phyloP scores from a whole-genome alignment of 2,113 vertebrate genomes.

The Centropus unirufus region DNA sequence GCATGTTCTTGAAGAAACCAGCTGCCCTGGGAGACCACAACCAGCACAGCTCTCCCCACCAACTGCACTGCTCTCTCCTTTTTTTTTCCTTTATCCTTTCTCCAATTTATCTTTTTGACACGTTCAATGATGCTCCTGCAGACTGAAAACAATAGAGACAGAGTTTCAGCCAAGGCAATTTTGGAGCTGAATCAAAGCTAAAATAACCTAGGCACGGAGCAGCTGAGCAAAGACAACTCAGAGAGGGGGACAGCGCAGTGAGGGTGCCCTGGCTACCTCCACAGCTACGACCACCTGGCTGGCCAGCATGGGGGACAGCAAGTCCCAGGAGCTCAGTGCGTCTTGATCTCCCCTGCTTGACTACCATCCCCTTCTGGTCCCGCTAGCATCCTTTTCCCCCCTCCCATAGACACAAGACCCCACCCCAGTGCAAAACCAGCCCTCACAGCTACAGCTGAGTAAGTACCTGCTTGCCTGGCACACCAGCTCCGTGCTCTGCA shows the following conservation, averaged over 20 bases:
- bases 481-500: not conserved
- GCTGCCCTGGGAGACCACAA: not conserved
- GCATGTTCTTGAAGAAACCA: not conserved
- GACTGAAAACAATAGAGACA: slow-evolving; percentile 47
- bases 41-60: not conserved
- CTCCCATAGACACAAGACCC: not conserved
- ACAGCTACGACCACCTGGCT: not conserved
- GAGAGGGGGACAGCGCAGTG: not conserved
- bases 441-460: not conserved
- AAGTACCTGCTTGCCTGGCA: not conserved
- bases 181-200: slow-evolving; percentile 11
- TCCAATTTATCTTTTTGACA: slow-evolving; percentile 56
- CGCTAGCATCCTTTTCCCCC: not conserved
- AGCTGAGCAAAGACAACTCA: not conserved
- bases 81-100: not conserved
- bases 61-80: not conserved
- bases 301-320: not conserved
- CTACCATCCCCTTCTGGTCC: not conserved
- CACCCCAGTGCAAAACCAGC: not conserved
- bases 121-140: slow-evolving; percentile 29
- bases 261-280: not conserved
- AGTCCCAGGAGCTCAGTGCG: not conserved
- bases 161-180: slow-evolving; percentile 47
- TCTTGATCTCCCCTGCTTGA: rapidly evolving
- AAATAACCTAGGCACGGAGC: slow-evolving; percentile 10